Base-by-base conservation (phyloP, 92 coral and sea anemone genomes). In the Umimayanthus chanpuru region DNA sequence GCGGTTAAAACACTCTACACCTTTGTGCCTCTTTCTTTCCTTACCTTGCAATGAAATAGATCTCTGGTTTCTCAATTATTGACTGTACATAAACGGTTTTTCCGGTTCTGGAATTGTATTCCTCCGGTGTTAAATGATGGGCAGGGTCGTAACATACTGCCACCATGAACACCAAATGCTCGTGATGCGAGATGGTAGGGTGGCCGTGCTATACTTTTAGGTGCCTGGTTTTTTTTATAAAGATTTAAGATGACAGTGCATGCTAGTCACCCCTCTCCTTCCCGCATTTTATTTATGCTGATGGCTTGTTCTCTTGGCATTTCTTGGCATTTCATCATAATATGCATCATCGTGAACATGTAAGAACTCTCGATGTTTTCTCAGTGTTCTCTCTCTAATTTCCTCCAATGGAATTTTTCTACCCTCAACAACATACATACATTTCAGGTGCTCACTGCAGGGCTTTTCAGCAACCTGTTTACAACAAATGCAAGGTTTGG, bases 161-260 rank as follows among this genome's bases (percentile, higher is more conserved):
- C 2, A 93, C 90, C 93, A 90, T 89, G 66, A 93, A 93, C 4
- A 90, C 93, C 28, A 93, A 58, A 76, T 93, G 92, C 9, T 92
- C 93, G 66, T 90, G 89, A 76, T 88, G 90, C 9, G 93, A 90
- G 9, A 90, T 91, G 18, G 95, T 93, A 2, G 92, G 90, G 39
- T 90, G 93, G 88, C 90, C 95, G 76, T 90, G 95, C 95, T 92
- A 90, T 21, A 93, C 82, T 77, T 82, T 73, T 8, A 90, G 87
- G 74, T 93, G 85, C 44, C 95, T 56, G 40, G 32, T 77, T 78
- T 87, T 76, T 43, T 90, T 89, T n/a, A 76, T 28, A 87, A 4
- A 28, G 49, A 47, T 68, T 91, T 90, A 32, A 91, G 90, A 25
- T 79, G 82, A 16, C 56, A 2, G 91, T 18, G 39, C 93, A 93